Evolutionary conservation across 1,140 invertebrate species (phyloP), one percentile per base, ranked within the genome.

Genomic region (Bradysia coprophila): DNA sequence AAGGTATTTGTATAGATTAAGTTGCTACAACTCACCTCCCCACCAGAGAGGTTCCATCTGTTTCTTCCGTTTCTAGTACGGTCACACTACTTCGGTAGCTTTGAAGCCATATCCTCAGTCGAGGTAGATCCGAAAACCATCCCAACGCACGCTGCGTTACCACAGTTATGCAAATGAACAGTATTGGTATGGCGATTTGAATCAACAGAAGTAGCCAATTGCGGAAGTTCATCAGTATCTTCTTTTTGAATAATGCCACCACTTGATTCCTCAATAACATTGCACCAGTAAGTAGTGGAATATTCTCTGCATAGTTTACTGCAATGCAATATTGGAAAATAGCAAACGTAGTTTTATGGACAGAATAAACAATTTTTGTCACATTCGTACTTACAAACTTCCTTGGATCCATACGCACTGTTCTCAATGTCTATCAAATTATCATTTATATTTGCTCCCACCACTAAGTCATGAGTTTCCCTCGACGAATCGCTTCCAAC

Each of bases 221-320:
- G 33, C 71, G 53, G 23, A 58, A 54, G 0, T 66, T 57, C n/a
- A 65, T 64, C 20, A 71, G 57, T 2, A 61, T 48, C 28, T 69
- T 64, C 49, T 76, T 76, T 32, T 70, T 51, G 23, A 75, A 53
- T 62, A 75, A 72, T 0, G 69, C 73, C 24, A 61, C 55, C 45
- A 68, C 66, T 50, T 75, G 72, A 42, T 72, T 70, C 10, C 46
- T 49, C 4, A 65, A 51, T 31, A 72, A 51, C 41, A 51, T 51
- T 1, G 52, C 45, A 4, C 68, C 69, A 20, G 8, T 20, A 20
- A 43, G 5, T 11, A 38, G 22, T 3, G n/a, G 20, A 3, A 24
- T 22, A 4, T 31, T 20, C 15, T 34, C 18, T 21, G 6, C 15
- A 28, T 34, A 44, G n/a, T 31, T 20, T 22, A 13, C 22, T 20